Conservation (phyloP, 2,888 invertebrate species). For the Phytoseiulus persimilis region DNA sequence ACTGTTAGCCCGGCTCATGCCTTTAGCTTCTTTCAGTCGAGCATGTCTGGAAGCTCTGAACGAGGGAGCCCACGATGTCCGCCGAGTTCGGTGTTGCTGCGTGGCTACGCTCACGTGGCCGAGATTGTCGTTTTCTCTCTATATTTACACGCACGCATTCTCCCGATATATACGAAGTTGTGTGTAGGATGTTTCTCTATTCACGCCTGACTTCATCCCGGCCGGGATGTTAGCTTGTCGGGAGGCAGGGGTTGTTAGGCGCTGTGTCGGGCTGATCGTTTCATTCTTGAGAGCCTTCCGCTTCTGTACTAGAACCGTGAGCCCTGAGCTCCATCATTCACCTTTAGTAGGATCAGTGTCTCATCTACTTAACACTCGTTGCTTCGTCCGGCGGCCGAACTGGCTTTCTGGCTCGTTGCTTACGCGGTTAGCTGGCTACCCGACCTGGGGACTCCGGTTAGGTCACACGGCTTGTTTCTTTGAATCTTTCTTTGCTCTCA, state of each 20-base stretch:
- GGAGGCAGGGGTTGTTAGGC: constrained; percentile 5
- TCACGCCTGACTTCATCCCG: not conserved
- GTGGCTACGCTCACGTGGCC: not conserved
- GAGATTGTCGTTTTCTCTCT: not conserved
- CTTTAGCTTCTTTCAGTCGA: no score
- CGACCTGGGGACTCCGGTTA: not conserved
- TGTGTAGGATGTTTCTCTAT: not conserved
- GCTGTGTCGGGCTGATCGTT: not conserved
- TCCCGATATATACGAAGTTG: not conserved
- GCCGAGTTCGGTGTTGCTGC: not conserved
- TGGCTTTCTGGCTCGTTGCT: not conserved
- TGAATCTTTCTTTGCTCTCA: not conserved
- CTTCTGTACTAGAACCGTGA: not conserved
- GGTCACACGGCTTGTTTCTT: not conserved
- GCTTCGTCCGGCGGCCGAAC: not conserved
- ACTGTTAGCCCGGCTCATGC: no score
- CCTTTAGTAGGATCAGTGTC: constrained; percentile 37
- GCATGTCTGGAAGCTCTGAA: not conserved
- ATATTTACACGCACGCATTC: not conserved
- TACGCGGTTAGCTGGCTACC: not conserved
- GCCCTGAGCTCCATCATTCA: constrained; percentile 28
- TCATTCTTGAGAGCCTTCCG: not conserved
- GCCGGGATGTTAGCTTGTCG: not conserved
- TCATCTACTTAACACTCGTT: not conserved
- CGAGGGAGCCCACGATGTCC: not conserved